Base-by-base conservation (phyloP, 2,797 vertebrate genomes). In the Cynodonichthys magdalenae region DNA sequence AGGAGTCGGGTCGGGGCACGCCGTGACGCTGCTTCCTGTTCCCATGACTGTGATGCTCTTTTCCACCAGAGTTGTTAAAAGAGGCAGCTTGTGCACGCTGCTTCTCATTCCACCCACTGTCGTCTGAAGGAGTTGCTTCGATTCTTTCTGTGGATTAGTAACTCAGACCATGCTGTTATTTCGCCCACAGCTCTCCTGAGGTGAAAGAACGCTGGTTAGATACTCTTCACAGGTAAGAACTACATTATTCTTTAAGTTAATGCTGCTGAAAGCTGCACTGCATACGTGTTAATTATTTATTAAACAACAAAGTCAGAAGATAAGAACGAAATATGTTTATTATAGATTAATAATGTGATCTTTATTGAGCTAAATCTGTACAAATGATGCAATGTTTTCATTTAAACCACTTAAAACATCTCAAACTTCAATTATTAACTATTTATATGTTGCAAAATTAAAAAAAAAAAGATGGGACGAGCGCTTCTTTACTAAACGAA, bases 1-100 rank as follows among this genome's bases (percentile, higher is more conserved):
- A 83, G 69, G 64, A 72, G 67, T 83, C 82, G 80, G 36, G 15
- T 5, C 6, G 82, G 90, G 92, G 63, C 85, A 60, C 60, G 83
- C 92, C 90, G 61, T 96, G 95, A 97, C 91, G 94, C 55, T 83
- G 78, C 91, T 97, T 97, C 96, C 96, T 96, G 92, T 87, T 83
- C 83, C 90, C 74, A 81, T 91, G 84, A 92, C 80, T 79, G 74
- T 81, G 81, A 90, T 77, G 71, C 66, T 92, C 80, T 95, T 97
- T 59, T 96, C 96, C 94, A 93, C 71, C 85, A 45, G 73, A 82
- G 14, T 85, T 86, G 14, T 86, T 93, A 95, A 94, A 63, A 86
- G 90, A 76, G 82, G 12, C 74, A 6, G 74, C 80, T 83, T 0
- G 63, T 73, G 69, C n/a, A 48, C 19, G 2, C 15, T 15, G 31